Evolutionary conservation across 2,113 vertebrate genomes (phyloP).

Genomic region (Podarcis cretensis): DNA sequence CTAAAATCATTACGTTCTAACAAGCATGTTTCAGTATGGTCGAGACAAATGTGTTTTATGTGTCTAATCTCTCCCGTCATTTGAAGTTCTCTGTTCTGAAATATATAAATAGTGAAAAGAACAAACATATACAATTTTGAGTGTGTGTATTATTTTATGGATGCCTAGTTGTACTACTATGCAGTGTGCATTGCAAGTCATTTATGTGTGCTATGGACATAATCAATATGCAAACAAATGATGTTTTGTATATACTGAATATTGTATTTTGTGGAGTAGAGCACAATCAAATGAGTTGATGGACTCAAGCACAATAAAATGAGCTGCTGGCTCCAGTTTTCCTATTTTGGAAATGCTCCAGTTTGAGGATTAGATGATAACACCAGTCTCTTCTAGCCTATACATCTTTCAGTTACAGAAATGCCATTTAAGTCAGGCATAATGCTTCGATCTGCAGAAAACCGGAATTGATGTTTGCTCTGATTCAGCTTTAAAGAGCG

Average conservation of each 20-base stretch:
- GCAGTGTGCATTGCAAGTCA: background rate
- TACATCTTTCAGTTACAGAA: background rate
- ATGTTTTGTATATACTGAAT: background rate
- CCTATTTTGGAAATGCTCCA: background rate
- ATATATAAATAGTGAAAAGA: background rate
- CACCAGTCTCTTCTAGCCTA: background rate
- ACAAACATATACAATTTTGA: no score
- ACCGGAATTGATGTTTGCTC: background rate
- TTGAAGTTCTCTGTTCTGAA: constrained; percentile 9
- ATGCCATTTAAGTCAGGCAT: background rate
- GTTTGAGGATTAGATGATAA: background rate
- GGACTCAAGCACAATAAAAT: background rate
- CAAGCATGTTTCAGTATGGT: constrained; percentile 10
- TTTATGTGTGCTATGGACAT: background rate
- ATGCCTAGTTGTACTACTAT: background rate
- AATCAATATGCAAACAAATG: background rate
- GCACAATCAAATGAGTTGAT: background rate
- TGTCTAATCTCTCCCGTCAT: background rate
- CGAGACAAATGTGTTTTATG: constrained; percentile 24
- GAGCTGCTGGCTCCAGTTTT: background rate
- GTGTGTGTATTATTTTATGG: no score
- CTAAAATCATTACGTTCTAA: constrained; percentile 14
- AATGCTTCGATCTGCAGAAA: no score
- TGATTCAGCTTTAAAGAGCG: background rate
- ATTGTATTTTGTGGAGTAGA: background rate